Evolutionary conservation across 2,797 vertebrate species (phyloP).

Genomic region (Glossophaga mutica): DNA sequence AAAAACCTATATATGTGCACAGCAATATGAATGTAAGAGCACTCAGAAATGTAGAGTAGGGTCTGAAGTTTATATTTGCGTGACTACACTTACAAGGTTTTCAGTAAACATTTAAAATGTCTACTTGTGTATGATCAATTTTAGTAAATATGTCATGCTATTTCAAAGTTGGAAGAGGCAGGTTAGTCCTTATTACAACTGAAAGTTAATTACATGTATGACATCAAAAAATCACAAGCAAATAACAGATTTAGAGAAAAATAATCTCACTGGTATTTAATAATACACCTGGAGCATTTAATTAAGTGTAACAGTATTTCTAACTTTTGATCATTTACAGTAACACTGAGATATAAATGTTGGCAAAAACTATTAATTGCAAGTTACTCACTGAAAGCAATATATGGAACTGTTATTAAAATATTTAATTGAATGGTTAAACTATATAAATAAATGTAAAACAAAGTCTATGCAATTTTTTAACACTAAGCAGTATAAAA

Average conservation of each 20-base stretch:
- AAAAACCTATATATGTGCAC: background rate
- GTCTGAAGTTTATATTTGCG: background rate
- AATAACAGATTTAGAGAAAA: constrained; percentile 21
- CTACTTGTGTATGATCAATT: background rate
- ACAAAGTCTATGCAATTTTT: background rate
- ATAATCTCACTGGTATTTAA: background rate
- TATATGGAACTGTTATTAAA: background rate
- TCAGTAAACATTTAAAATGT: background rate
- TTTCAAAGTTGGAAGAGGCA: constrained; percentile 17
- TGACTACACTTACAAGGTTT: background rate
- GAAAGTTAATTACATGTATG: background rate
- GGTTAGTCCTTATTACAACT: background rate
- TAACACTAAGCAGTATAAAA: background rate
- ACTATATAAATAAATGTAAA: background rate
- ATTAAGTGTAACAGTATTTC: background rate
- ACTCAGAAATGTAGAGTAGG: background rate
- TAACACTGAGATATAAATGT: background rate
- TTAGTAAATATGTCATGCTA: background rate
- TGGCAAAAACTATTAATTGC: background rate
- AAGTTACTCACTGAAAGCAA: constrained; percentile 5
- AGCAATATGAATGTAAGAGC: background rate
- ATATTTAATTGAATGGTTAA: constrained; percentile 26
- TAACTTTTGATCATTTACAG: background rate
- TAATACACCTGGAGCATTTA: background rate
- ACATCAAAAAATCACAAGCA: constrained; percentile 16